Evolutionary conservation across 2,113 vertebrate genomes (phyloP).

Genomic region (Jacana jacana): DNA sequence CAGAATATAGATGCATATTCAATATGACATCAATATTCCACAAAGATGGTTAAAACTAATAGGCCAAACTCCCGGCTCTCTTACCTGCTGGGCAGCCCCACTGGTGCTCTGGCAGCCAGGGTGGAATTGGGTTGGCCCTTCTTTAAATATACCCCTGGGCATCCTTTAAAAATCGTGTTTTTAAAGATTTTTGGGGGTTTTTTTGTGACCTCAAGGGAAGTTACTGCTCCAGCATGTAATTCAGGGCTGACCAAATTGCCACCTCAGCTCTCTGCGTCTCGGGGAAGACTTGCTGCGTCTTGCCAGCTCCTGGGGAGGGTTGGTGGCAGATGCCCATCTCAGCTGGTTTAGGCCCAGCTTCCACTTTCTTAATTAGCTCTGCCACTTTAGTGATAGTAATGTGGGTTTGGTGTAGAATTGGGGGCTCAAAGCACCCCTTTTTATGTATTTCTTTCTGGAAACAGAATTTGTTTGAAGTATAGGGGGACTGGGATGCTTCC

Average conservation of each 20-base stretch:
- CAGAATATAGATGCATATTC: conserved; percentile 8
- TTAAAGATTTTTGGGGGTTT: not conserved
- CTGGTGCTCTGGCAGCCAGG: not conserved
- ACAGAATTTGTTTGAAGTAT: not conserved
- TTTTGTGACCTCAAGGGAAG: conserved; percentile 51
- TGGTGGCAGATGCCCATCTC: not conserved
- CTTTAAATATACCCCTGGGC: conserved; percentile 40
- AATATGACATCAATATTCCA: conserved; percentile 10
- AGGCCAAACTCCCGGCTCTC: not conserved
- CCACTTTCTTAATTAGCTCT: conserved; percentile 6
- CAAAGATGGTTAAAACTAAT: not conserved
- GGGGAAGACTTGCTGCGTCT: not conserved
- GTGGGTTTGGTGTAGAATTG: not conserved
- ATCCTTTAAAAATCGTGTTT: conserved; percentile 25
- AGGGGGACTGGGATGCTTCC: not conserved
- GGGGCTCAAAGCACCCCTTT: not conserved
- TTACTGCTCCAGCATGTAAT: conserved; percentile 43
- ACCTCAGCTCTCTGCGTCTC: not conserved
- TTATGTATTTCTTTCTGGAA: not conserved
- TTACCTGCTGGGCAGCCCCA: not conserved
- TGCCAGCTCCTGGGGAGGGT: not conserved
- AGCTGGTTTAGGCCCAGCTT: not conserved
- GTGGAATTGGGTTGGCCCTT: not conserved
- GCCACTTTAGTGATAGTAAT: not conserved
- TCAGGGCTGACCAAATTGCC: conserved; percentile 65